Conservation (phyloP, 2,113 vertebrate species). For the Zosterops borbonicus region DNA sequence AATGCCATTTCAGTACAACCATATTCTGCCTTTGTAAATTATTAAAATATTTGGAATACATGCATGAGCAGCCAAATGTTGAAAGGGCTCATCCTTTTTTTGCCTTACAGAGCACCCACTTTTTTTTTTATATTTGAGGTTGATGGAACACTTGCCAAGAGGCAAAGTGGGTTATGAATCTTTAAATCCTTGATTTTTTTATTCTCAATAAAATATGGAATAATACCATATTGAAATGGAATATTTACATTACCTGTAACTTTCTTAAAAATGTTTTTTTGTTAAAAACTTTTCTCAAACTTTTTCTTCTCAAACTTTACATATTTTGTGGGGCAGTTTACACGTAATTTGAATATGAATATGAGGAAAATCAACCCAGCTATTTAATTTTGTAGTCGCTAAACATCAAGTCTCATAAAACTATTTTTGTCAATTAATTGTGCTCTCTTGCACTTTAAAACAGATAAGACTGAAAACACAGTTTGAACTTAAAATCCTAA, state of each 20-base stretch:
- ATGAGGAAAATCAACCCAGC: background rate
- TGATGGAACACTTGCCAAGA: background rate
- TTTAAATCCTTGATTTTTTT: background rate
- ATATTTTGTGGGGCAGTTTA: background rate
- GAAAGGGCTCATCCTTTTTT: background rate
- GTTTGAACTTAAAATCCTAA: background rate
- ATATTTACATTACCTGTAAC: background rate
- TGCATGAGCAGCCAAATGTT: background rate
- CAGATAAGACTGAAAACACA: background rate
- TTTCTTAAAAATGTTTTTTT: background rate
- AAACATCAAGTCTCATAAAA: background rate
- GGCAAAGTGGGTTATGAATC: background rate
- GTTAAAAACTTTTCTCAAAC: background rate
- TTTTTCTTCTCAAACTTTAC: background rate
- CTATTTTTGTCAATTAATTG: background rate
- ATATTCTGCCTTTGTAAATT: background rate
- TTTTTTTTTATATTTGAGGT: background rate
- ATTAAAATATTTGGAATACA: background rate
- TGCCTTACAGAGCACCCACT: accelerated
- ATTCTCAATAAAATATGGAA: background rate
- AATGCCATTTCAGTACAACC: background rate
- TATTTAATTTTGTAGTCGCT: background rate
- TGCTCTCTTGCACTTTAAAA: background rate
- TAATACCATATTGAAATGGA: background rate
- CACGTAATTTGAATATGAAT: background rate